Base-by-base conservation (phyloP, 2,113 vertebrate species). In the Spermophilus dauricus region DNA sequence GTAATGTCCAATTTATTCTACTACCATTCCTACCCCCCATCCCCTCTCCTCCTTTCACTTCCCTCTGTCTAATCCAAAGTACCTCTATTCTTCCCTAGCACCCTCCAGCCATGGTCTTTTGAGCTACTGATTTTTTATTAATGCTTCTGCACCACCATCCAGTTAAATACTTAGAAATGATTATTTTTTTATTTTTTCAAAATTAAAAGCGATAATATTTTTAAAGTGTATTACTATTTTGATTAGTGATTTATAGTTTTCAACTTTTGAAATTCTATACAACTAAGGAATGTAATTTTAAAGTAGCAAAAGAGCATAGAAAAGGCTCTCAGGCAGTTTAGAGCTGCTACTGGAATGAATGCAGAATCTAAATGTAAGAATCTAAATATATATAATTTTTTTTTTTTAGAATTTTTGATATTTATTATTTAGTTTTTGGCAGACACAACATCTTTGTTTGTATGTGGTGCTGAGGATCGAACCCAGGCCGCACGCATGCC, bases 281-380 rank as follows among this genome's bases (percentile, higher is more conserved):
- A 39, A 78, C 67, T 73, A 94, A 89, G 42, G 12, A 28, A 87
- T 84, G 42, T 93, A 69, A 76, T 76, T 86, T 93, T 78, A 61
- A 97, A 94, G 70, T 89, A 51, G 51, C 45, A 95, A 91, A 95
- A 94, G 20, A 70, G 63, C 2, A 42, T 42, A 78, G 89, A 96
- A 80, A 88, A 69, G 8, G 9, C 30, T 51, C 13, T 39, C 61
- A 80, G 42, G 18, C 16, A 93, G 17, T 93, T 84, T 78, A 85
- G 30, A 83, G 56, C 28, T 78, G 37, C 22, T 53, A 28, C 8
- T 69, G 1, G 45, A 93, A 93, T 82, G 20, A 93, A 93, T 82
- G 20, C 14, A 91, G 48, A 92, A 45, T 81, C 67, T 51, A 53
- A 28, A 89, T 56, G 7, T 56, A 56, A 72, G 56, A 92, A 45